Evolutionary conservation across 1,140 invertebrate species (phyloP).

Genomic region (Drosophila oshimai): DNA sequence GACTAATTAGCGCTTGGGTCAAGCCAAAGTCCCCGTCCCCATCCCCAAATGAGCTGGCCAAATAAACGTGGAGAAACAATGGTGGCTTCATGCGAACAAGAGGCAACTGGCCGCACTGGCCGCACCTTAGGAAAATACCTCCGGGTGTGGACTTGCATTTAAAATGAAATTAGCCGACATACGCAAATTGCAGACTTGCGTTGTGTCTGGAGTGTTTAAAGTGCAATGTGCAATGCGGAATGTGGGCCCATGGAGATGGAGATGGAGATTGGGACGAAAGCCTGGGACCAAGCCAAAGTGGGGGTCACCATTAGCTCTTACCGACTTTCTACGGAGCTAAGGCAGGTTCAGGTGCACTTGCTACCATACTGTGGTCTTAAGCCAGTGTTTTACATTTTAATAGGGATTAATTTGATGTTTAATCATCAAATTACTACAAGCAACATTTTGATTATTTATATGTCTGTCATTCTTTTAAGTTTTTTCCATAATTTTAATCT

Average conservation of each 20-base stretch:
- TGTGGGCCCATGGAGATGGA: not conserved
- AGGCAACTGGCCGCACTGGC: too few relatives aligned
- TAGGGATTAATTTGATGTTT: too few relatives aligned
- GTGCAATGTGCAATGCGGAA: slow-evolving; percentile 18
- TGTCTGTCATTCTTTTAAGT: too few relatives aligned
- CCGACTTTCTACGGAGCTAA: slow-evolving; percentile 11
- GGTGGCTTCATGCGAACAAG: too few relatives aligned
- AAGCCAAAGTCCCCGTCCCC: too few relatives aligned
- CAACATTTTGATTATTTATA: too few relatives aligned
- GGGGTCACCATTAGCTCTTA: slow-evolving; percentile 17
- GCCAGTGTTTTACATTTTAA: too few relatives aligned
- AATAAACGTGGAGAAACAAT: slow-evolving; percentile 3
- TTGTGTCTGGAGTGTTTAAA: slow-evolving; percentile 2
- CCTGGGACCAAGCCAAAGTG: not conserved
- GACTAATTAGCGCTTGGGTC: slow-evolving; percentile 40
- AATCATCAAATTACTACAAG: too few relatives aligned
- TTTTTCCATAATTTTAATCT: too few relatives aligned
- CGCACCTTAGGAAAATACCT: not conserved
- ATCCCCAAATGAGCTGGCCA: slow-evolving; percentile 24
- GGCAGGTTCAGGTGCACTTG: slow-evolving; percentile 14
- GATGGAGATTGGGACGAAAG: not conserved
- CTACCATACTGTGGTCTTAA: too few relatives aligned
- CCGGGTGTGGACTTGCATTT: slow-evolving; percentile 50
- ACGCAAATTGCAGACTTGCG: slow-evolving; percentile 60
- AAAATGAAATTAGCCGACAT: slow-evolving; percentile 70